Evolutionary conservation across 2,797 vertebrate genomes (phyloP).

Genomic region (Lagorchestes hirsutus): DNA sequence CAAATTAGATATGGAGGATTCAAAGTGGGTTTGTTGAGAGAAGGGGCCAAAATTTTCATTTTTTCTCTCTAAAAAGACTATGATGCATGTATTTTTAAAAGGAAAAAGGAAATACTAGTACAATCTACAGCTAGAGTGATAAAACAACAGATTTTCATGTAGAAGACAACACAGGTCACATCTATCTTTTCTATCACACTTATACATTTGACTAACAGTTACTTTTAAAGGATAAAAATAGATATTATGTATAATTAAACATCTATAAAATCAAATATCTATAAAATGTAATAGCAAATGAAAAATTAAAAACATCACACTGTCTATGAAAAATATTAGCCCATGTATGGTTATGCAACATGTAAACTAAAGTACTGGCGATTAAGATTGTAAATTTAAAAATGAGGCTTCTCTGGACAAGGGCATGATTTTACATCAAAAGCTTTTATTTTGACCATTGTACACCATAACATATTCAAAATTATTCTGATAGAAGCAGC

Average conservation of each 20-base stretch:
- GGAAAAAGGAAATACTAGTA: background rate
- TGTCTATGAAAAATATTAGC: background rate
- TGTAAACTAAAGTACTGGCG: background rate
- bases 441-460: background rate
- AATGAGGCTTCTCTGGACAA: background rate
- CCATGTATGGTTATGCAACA: background rate
- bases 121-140: background rate
- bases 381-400: background rate
- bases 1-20: background rate
- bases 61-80: background rate
- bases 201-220: background rate
- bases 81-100: background rate
- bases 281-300: background rate
- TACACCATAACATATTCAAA: background rate
- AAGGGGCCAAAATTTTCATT: background rate
- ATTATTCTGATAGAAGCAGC: constrained; percentile 61
- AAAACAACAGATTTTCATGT: background rate
- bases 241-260: background rate
- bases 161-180: background rate
- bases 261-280: background rate
- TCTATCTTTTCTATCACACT: background rate
- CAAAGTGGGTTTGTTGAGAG: background rate
- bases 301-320: background rate
- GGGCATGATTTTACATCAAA: background rate
- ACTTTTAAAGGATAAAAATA: background rate